These are phyloP conservation scores for Drosophila multiciliata DNA, from an alignment of 2,888 invertebrate genomes.

Conservation along the genomic window DNA sequence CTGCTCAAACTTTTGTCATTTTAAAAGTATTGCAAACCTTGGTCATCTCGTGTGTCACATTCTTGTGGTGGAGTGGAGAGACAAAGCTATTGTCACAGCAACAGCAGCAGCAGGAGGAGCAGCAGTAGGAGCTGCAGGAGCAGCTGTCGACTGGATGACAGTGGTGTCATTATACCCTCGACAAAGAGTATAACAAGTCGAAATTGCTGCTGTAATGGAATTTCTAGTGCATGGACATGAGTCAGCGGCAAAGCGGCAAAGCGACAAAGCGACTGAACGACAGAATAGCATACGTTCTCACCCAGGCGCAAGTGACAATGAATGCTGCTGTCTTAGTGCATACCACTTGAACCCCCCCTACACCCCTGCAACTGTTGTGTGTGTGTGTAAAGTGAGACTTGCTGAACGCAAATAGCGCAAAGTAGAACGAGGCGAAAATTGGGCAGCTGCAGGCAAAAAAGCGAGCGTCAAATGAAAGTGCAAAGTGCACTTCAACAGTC, in stretches of 20 bases:
- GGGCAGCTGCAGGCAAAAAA: slow-evolving; percentile 69
- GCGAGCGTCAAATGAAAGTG: slow-evolving; percentile 76
- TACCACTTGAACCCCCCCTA: background rate
- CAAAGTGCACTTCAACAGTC: slow-evolving; percentile 72
- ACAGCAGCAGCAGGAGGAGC: slow-evolving; percentile 6
- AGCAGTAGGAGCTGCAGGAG: slow-evolving; percentile 7
- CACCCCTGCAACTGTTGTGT: slow-evolving; percentile 11
- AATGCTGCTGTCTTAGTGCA: slow-evolving; percentile 46
- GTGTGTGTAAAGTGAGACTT: slow-evolving; percentile 59
- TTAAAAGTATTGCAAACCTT: slow-evolving; percentile 20
- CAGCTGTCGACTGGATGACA: slow-evolving; percentile 48
- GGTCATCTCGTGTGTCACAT: slow-evolving; percentile 9
- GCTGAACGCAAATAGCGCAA: slow-evolving; percentile 74
- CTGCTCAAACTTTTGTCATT: slow-evolving; percentile 25
- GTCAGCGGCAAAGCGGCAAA: slow-evolving; percentile 49
- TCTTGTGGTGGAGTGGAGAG: slow-evolving; percentile 1
- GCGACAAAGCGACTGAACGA: background rate
- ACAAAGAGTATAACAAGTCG: slow-evolving; percentile 54
- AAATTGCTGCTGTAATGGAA: slow-evolving; percentile 74
- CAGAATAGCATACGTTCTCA: slow-evolving; percentile 52
- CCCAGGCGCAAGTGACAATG: slow-evolving; percentile 66
- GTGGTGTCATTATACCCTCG: slow-evolving; percentile 45
- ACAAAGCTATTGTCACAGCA: slow-evolving; percentile 25
- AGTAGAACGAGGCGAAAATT: slow-evolving; percentile 39
- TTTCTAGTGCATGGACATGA: slow-evolving; percentile 76